phyloP scores from a whole-genome alignment of 2,113 vertebrate genomes.

The Pomatorhinus ruficollis region DNA sequence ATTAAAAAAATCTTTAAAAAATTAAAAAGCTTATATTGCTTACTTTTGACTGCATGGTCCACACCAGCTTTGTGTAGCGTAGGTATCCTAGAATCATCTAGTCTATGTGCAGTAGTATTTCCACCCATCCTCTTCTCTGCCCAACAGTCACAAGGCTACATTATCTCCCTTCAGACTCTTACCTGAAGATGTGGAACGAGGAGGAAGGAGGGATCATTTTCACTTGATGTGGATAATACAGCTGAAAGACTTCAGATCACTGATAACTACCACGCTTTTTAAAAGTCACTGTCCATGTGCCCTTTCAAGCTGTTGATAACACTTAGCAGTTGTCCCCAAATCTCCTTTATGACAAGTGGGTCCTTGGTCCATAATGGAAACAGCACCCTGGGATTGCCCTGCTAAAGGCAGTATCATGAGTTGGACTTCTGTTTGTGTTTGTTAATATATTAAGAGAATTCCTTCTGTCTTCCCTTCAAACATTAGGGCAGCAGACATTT shows the following conservation, averaged over 20 bases:
- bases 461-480: background rate
- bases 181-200: background rate
- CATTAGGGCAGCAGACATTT: background rate
- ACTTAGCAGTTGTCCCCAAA: background rate
- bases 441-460: background rate
- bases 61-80: background rate
- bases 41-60: background rate
- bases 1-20: too few relatives aligned
- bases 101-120: background rate
- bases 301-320: background rate
- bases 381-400: background rate
- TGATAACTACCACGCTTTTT: background rate
- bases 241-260: background rate
- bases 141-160: background rate
- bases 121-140: background rate
- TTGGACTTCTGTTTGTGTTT: accelerated
- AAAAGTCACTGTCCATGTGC: background rate
- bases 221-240: background rate
- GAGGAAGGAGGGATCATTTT: background rate
- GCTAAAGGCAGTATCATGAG: background rate
- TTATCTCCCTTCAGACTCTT: background rate
- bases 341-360: background rate
- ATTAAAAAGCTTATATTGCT: accelerated
- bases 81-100: background rate
- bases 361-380: background rate